Conservation (phyloP, 2,888 invertebrate species). For the Frankliniella intonsa region DNA sequence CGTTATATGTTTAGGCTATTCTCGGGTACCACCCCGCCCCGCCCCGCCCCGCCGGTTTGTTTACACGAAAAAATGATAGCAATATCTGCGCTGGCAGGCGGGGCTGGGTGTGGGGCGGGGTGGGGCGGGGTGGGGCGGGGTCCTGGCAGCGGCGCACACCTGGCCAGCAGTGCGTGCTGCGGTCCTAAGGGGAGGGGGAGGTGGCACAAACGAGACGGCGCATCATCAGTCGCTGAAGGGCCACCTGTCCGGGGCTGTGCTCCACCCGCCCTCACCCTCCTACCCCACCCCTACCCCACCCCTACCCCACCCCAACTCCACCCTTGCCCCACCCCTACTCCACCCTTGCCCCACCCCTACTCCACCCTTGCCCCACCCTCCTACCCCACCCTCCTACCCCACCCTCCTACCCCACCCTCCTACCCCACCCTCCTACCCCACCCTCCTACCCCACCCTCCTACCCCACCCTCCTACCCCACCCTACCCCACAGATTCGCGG, state of each 20-base stretch:
- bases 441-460: no score
- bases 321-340: background rate
- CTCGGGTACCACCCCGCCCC: no score
- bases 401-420: background rate
- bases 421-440: no score
- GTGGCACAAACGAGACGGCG: no score
- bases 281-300: background rate
- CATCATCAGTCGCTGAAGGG: no score
- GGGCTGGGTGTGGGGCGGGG: background rate
- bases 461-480: no score
- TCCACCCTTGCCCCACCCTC: background rate
- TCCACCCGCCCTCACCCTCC: background rate
- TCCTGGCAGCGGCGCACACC: background rate
- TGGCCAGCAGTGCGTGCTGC: background rate
- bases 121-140: background rate
- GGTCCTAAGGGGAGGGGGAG: no score
- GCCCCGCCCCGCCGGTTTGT: no score
- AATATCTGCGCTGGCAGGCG: background rate
- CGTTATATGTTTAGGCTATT: no score
- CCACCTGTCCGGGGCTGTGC: background rate
- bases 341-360: background rate
- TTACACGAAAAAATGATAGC: no score
- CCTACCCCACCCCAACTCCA: background rate
- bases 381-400: background rate
- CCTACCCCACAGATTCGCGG: no score